Percentiles rank a stretch among this genome's conserved stretches.
phyloP scores from a whole-genome alignment of 1,140 invertebrate species.

The Uloborus diversus region DNA sequence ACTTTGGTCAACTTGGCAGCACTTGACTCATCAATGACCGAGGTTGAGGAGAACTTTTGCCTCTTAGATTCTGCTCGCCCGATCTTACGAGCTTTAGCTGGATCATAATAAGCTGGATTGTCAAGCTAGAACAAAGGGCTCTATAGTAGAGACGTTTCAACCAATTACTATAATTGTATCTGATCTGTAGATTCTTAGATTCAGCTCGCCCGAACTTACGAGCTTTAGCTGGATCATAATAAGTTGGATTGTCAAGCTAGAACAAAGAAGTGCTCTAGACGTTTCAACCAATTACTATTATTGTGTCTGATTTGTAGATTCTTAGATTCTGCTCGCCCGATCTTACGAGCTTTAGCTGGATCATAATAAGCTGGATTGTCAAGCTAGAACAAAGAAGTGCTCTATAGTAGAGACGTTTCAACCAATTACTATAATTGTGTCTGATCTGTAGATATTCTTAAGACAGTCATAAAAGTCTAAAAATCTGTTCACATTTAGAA shows the following conservation, averaged over 20 bases:
- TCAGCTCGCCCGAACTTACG: conserved; percentile 1
- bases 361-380: not conserved
- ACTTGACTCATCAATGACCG: conserved; percentile 2
- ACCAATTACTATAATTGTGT: not conserved
- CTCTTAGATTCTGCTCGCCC: conserved; percentile 8
- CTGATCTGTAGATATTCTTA: not conserved
- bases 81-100: not conserved
- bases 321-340: too few relatives aligned
- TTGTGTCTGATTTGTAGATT: not conserved
- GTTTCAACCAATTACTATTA: not conserved
- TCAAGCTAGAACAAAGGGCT: not conserved
- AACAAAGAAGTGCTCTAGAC: not conserved
- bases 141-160: not conserved
- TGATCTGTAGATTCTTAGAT: not conserved
- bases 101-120: conserved; percentile 26
- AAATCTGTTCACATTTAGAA: not conserved
- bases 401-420: not conserved
- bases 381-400: not conserved
- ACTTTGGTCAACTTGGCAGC: conserved; percentile 34
- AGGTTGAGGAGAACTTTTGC: conserved; percentile 16
- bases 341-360: not conserved
- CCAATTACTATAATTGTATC: not conserved
- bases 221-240: conserved; percentile 4
- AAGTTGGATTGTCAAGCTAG: conserved; percentile 39
- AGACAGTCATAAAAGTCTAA: not conserved